A percentile compares a stretch with the other conserved stretches of the same genome.
phyloP scores from a whole-genome alignment of 2,888 invertebrate genomes.

The Acronicta leporina region DNA sequence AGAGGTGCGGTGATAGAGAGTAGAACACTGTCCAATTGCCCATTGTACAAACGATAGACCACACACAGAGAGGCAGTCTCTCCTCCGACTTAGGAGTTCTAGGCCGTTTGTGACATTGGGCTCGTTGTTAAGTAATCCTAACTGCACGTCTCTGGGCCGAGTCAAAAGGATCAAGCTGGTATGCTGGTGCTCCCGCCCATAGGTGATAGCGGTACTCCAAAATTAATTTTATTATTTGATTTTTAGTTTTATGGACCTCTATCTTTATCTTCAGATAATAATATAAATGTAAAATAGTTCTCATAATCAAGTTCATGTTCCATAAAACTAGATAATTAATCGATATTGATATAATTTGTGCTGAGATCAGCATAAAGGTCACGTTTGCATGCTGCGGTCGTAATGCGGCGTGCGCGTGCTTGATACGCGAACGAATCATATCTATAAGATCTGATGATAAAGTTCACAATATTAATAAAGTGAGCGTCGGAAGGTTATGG shows the following conservation, averaged over 20 bases:
- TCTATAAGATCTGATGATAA: constrained; percentile 46
- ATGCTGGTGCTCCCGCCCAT: too few relatives aligned
- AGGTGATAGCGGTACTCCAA: too few relatives aligned
- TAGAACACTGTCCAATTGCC: too few relatives aligned
- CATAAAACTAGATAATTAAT: constrained; percentile 59
- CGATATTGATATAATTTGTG: constrained; percentile 39
- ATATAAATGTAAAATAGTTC: constrained; percentile 20
- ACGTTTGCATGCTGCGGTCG: constrained; percentile 50
- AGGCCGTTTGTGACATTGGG: too few relatives aligned
- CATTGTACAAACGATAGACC: too few relatives aligned
- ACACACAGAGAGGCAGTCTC: too few relatives aligned
- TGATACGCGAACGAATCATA: constrained; percentile 20
- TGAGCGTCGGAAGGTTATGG: constrained; percentile 6
- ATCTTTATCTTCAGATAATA: constrained; percentile 3
- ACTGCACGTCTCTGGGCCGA: too few relatives aligned
- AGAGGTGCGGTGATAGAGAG: too few relatives aligned
- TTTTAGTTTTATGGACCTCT: neutral
- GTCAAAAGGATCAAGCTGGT: too few relatives aligned
- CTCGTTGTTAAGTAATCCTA: too few relatives aligned
- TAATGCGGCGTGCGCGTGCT: constrained; percentile 51
- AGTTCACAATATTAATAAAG: constrained; percentile 40
- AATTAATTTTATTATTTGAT: too few relatives aligned
- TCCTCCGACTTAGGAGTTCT: too few relatives aligned
- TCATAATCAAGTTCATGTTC: constrained; percentile 40
- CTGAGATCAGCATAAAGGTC: constrained; percentile 44